A percentile compares a stretch with the other conserved stretches of the same genome.
phyloP scores from a whole-genome alignment of 2,113 vertebrate genomes.

The Zosterops japonicus region DNA sequence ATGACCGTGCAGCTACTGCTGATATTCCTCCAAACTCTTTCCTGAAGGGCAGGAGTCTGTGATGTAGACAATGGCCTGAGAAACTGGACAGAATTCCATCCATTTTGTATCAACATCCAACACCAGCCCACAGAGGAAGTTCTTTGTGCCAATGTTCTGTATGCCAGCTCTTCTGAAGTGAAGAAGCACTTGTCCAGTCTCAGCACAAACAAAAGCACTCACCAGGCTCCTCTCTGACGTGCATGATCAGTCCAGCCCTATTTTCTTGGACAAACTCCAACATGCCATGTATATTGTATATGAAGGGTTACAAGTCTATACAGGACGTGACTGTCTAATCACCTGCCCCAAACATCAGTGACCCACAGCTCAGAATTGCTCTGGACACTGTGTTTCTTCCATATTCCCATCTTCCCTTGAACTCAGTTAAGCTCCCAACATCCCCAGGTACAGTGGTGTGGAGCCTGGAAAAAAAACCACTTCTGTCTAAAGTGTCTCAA shows the following conservation, averaged over 20 bases:
- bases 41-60: background rate
- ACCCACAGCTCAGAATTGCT: background rate
- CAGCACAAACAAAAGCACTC: background rate
- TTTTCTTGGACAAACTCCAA: background rate
- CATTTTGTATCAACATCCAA: background rate
- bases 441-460: accelerated
- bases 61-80: background rate
- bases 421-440: background rate
- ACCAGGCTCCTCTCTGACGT: background rate
- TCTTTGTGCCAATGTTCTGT: background rate
- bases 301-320: accelerated
- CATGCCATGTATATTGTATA: background rate
- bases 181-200: background rate
- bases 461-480: background rate
- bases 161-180: background rate
- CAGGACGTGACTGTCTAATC: background rate
- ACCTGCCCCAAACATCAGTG: background rate
- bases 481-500: background rate
- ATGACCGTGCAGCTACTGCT: background rate
- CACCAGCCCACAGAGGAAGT: background rate
- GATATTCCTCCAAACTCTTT: background rate
- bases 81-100: background rate
- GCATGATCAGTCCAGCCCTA: background rate
- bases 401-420: background rate
- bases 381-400: background rate